These are phyloP conservation scores for Stigmatopora argus DNA, from an alignment of 2,113 vertebrate species.

Conservation along the genomic window DNA sequence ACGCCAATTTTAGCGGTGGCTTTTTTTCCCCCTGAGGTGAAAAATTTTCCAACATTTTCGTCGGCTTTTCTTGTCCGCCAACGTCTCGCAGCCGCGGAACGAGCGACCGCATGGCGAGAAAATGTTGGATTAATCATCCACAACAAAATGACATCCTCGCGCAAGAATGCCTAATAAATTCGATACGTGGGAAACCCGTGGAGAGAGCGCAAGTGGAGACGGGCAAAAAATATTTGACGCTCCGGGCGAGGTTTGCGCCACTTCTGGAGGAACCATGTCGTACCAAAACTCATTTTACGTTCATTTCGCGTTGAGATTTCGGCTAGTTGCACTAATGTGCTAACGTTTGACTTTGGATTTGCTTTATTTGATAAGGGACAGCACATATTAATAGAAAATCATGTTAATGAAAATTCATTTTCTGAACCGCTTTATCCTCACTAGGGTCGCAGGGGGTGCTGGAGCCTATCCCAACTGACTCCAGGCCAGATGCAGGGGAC, in stretches of 20 bases:
- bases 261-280: background rate
- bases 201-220: background rate
- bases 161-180: conserved; percentile 5
- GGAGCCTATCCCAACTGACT: too few species aligned
- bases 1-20: background rate
- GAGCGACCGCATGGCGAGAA: background rate
- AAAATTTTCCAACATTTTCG: conserved; percentile 6
- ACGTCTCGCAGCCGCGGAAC: background rate
- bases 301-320: background rate
- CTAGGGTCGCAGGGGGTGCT: too few species aligned
- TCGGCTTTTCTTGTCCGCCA: background rate
- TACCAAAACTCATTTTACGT: background rate
- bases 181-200: background rate
- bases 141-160: conserved; percentile 10
- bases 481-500: too few species aligned
- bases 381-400: too few species aligned
- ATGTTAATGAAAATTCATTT: too few species aligned
- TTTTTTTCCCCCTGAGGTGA: background rate
- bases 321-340: background rate
- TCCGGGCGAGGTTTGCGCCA: background rate
- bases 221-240: background rate
- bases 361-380: too few species aligned
- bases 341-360: too few species aligned
- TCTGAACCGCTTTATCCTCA: too few species aligned
- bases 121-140: conserved; percentile 10